phyloP scores from a whole-genome alignment of 2,797 vertebrate genomes.

The Danionella dracula region DNA sequence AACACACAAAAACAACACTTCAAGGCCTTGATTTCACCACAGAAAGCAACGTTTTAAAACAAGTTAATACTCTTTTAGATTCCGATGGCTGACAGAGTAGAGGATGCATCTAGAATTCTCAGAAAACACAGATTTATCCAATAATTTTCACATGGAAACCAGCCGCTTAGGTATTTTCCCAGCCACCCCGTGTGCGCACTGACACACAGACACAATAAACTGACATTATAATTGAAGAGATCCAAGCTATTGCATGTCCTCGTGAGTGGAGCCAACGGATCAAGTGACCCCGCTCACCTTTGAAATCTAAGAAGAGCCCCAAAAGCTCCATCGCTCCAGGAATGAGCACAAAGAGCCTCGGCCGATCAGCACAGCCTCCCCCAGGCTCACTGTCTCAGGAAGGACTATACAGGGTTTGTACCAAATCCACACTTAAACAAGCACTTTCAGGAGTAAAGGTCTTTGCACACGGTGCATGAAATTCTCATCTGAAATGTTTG shows the following conservation, averaged over 20 bases:
- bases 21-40: too few relatives aligned
- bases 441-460: too few relatives aligned
- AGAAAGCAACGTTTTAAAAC: too few relatives aligned
- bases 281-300: conserved; percentile 60
- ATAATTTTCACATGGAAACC: not conserved
- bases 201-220: conserved; percentile 21
- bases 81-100: too few relatives aligned
- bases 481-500: too few relatives aligned
- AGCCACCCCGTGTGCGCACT: not conserved
- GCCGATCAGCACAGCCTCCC: conserved; percentile 7
- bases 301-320: conserved; percentile 63
- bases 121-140: not conserved
- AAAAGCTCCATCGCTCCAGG: conserved; percentile 46
- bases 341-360: conserved; percentile 37
- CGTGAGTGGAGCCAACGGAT: conserved; percentile 48
- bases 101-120: too few relatives aligned
- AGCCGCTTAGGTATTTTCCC: too few relatives aligned
- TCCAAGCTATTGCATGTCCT: conserved; percentile 44
- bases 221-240: conserved; percentile 44
- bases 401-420: too few relatives aligned
- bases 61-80: too few relatives aligned
- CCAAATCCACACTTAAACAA: too few relatives aligned
- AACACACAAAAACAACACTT: not conserved
- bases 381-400: conserved; percentile 31
- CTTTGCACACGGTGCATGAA: too few relatives aligned